Evolutionary conservation across 1,140 invertebrate genomes (phyloP).

Genomic region (Heliothis subflexa): DNA sequence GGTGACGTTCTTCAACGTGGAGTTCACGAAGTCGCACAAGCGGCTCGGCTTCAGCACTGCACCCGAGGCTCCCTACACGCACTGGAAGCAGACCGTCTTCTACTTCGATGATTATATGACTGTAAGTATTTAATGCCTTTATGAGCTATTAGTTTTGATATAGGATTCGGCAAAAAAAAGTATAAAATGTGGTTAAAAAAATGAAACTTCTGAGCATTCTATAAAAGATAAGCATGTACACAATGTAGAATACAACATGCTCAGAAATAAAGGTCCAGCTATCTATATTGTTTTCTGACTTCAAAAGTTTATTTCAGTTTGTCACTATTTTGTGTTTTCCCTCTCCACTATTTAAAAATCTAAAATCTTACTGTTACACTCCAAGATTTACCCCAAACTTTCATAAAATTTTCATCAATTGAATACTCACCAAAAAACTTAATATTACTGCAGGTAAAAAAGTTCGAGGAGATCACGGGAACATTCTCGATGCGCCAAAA

Average conservation of each 20-base stretch:
- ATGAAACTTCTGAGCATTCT: too few species aligned
- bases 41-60: constrained; percentile 99
- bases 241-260: too few species aligned
- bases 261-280: too few species aligned
- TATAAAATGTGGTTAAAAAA: too few species aligned
- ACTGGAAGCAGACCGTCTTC: constrained; percentile 99
- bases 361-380: too few species aligned
- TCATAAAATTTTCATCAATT: neutral
- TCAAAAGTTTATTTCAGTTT: too few species aligned
- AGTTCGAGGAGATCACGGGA: constrained; percentile 97
- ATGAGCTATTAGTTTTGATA: neutral
- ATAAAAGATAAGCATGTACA: too few species aligned
- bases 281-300: too few species aligned
- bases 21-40: constrained; percentile 99
- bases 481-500: constrained; percentile 98
- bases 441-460: constrained; percentile 89
- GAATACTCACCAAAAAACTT: constrained; percentile 11
- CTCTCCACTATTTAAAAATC: too few species aligned
- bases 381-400: too few species aligned
- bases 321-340: too few species aligned
- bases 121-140: constrained; percentile 73
- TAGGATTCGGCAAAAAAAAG: neutral
- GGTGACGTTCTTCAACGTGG: constrained; percentile 99
- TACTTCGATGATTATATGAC: constrained; percentile 99
- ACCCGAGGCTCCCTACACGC: constrained; percentile 98